Base-by-base conservation (phyloP, 2,797 vertebrate species). In the Chrosomus eos region DNA sequence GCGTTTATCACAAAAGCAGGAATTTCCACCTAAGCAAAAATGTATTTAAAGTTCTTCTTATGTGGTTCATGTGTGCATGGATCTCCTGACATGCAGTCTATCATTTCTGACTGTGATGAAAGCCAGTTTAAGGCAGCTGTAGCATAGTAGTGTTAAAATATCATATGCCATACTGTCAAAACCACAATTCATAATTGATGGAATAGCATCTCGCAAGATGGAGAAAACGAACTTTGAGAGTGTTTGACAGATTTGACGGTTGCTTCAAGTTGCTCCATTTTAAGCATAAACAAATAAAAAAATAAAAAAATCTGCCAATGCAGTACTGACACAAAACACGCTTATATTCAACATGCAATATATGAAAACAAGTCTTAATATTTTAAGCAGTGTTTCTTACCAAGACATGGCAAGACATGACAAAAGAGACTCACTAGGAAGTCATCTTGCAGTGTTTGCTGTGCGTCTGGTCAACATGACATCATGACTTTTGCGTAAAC, bases 131-230 rank as follows among this genome's bases (percentile, higher is more conserved):
- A 40, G n/a, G n/a, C 82, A 72, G n/a, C 33, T 43, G 19, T 13
- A 58, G 53, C 45, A 40, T 10, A 6, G n/a, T 31, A 68, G 43
- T 66, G 33, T 38, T 53, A 16, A 55, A 68, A 83, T 45, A 76
- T 68, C 62, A 83, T 70, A 84, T 68, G 74, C 0, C 74, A 67
- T 19, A 26, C 60, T 68, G 72, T 76, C 62, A 77, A 77, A 68
- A 68, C 33, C 36, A n/a, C 48, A 18, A 11, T 68, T 77, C 26
- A 43, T 68, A 58, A 45, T 58, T 31, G 45, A 68, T 68, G 19
- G 31, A 64, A 66, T 33, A 18, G n/a, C 73, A 28, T 55, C 19
- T 45, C 36, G 1, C 16, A 68, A 68, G 36, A 67, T 60, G 31
- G 21, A 66, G 18, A 43, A 53, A 77, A 55, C 4, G 4, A 38